A percentile compares a stretch with the other conserved stretches of the same genome.
Conservation (phyloP, 1,140 invertebrate species). For the Rhagoletis pomonella region DNA sequence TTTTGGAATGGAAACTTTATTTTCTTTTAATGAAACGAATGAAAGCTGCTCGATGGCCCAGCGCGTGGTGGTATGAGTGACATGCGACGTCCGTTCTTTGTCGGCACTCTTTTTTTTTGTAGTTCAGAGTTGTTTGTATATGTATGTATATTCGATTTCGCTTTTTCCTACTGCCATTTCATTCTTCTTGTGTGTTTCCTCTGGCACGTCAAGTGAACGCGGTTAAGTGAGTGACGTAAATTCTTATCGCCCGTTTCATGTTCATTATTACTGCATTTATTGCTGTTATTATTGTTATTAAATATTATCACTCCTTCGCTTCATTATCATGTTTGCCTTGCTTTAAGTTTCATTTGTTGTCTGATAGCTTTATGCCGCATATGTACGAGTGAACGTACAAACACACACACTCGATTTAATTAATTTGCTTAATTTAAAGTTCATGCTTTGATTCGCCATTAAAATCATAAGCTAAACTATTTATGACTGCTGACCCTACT, state of each 20-base stretch:
- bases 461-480: too few species aligned
- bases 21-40: too few species aligned
- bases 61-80: too few species aligned
- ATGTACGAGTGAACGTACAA: too few species aligned
- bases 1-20: too few species aligned
- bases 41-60: too few species aligned
- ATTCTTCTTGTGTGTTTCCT: not conserved
- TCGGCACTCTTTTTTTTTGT: not conserved
- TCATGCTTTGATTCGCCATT: too few species aligned
- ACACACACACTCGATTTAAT: too few species aligned
- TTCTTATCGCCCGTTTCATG: not conserved
- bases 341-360: not conserved
- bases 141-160: not conserved
- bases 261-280: not conserved
- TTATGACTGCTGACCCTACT: too few species aligned
- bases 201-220: not conserved
- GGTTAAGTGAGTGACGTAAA: conserved; percentile 13
- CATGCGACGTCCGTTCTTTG: too few species aligned
- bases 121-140: not conserved
- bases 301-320: conserved; percentile 8
- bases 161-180: not conserved
- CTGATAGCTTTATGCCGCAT: not conserved
- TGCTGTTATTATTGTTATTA: conserved; percentile 24
- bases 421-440: too few species aligned
- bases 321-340: not conserved